A percentile compares a stretch with the other conserved stretches of the same genome.
These are phyloP conservation scores for Drosophila meridiana DNA, from an alignment of 2,888 invertebrate species.

Conservation along the genomic window DNA sequence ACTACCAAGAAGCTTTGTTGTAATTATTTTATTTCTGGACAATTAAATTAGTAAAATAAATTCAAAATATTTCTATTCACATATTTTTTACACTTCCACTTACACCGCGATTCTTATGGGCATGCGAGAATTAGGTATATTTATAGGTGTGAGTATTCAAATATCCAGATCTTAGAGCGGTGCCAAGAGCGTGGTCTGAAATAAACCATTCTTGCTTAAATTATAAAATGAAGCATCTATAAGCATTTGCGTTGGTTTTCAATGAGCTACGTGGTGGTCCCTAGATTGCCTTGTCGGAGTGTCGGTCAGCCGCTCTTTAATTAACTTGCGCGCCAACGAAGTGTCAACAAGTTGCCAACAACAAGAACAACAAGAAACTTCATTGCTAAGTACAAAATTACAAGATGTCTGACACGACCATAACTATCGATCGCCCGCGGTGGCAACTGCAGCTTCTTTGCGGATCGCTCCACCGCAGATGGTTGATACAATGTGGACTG, in stretches of 20 bases:
- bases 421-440: conserved; percentile 73
- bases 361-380: conserved; percentile 44
- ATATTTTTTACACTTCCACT: not conserved
- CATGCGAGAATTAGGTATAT: not conserved
- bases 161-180: not conserved
- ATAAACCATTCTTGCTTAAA: not conserved
- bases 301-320: conserved; percentile 68
- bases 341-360: conserved; percentile 83
- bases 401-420: conserved; percentile 78
- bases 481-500: conserved; percentile 23
- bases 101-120: not conserved
- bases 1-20: not conserved
- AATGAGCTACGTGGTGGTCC: conserved; percentile 50
- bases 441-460: conserved; percentile 19
- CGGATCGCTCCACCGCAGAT: conserved; percentile 3
- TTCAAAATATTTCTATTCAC: not conserved
- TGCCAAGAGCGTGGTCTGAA: not conserved
- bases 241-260: conserved; percentile 23
- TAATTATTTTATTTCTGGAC: not conserved
- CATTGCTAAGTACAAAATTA: conserved; percentile 68
- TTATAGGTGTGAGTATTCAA: not conserved
- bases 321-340: conserved; percentile 84
- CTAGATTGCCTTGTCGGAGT: conserved; percentile 12
- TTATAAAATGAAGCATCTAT: conserved; percentile 24
- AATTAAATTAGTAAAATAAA: not conserved